Evolutionary conservation across 2,888 invertebrate species (phyloP).

Genomic region (Xanthorhoe spadicearia): DNA sequence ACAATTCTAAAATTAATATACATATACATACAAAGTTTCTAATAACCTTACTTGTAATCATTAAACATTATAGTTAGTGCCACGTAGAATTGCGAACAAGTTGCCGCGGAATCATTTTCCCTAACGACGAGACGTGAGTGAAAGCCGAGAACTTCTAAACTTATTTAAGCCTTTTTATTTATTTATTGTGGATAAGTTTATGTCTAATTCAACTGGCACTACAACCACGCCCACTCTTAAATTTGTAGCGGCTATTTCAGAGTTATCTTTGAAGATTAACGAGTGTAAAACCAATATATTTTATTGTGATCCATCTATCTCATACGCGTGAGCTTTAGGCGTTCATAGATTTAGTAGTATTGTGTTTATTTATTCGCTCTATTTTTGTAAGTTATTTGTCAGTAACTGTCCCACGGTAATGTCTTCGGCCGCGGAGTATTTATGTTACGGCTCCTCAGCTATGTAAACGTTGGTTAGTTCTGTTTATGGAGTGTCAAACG

Average conservation of each 20-base stretch:
- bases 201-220: constrained; percentile 48
- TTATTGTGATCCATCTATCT: constrained; percentile 50
- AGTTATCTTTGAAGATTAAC: constrained; percentile 51
- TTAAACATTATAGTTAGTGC: constrained; percentile 1
- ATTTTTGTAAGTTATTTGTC: constrained; percentile 50
- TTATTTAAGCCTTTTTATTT: constrained; percentile 61
- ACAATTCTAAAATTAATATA: neutral
- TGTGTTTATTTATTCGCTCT: constrained; percentile 47
- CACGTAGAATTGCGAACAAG: constrained; percentile 49
- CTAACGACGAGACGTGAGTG: constrained; percentile 75
- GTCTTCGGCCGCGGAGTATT: constrained; percentile 45
- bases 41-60: neutral
- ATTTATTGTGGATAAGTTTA: constrained; percentile 61
- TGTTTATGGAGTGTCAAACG: constrained; percentile 59
- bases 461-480: constrained; percentile 59
- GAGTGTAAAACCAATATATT: constrained; percentile 54
- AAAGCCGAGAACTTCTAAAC: constrained; percentile 64
- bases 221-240: constrained; percentile 44
- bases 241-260: constrained; percentile 41
- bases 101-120: constrained; percentile 62
- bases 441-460: constrained; percentile 57
- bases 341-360: constrained; percentile 42
- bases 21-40: neutral
- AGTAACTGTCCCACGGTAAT: constrained; percentile 36
- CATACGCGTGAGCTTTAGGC: constrained; percentile 47